Evolutionary conservation across 2,888 invertebrate species (phyloP), one percentile per base, ranked within the genome.

Genomic region (Bombylius discolor): DNA sequence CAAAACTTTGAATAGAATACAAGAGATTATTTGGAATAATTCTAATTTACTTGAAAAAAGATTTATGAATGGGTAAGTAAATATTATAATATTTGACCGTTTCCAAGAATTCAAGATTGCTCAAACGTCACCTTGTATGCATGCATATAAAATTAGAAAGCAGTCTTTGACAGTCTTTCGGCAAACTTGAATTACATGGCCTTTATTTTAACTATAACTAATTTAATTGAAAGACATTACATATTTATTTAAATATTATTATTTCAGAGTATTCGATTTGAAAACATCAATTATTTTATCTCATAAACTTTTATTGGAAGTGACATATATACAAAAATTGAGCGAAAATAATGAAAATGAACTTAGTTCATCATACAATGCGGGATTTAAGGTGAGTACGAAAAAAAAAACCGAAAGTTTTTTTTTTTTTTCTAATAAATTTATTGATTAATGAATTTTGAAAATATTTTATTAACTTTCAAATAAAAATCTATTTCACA

Each of bases 21-120:
- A 64, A 64, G 72, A 78, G 65, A 64, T 83, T 5, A 69, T 83
- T 60, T 85, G 85, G 58, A 65, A 81, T 47, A 80, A 80, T 61
- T 60, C 65, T 0, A 36, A 56, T 5, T 52, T 72, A 1, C 57
- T 68, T 14, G 13, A 49, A 5, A 13, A 50, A n/a, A 36, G 34
- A 34, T 39, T 49, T n/a, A 5, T 51, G 13, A 33, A 48, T n/a
- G 53, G 51, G 56, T 56, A 51, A 53, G 50, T 53, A 9, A 32
- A 47, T 47, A 14, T 39, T 34, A 23, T 76, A 61, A 65, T 78
- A 32, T 62, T 76, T 8, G 65, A 64, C 55, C 58, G 74, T 33
- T 52, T 76, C 36, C 68, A 72, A 59, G 3, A 23, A 23, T 23
- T 23, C 23, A 23, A 23, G 23, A 1, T 23, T 23, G 3, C 23